Conservation (phyloP, 30 jellyfish, hydroid and myxozoan species). For the Nemopilema nomurai region DNA sequence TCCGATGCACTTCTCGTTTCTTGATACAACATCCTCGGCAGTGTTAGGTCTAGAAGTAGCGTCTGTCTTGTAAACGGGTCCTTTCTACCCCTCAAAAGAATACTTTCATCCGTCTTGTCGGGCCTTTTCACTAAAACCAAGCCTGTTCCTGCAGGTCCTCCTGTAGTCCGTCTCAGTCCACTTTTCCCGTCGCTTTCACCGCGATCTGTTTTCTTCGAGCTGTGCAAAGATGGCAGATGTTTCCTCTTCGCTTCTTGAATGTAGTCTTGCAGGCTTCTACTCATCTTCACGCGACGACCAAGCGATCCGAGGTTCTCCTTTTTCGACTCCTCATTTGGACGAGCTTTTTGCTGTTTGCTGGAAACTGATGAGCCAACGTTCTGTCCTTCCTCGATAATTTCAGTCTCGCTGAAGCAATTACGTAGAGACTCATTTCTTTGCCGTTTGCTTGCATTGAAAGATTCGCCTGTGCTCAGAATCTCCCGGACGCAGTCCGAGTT, state of each 20-base stretch:
- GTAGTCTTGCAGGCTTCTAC: slow-evolving; percentile 50
- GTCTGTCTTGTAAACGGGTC: neutral
- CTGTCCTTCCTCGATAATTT: neutral
- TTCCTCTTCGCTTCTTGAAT: slow-evolving; percentile 49
- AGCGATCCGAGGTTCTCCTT: slow-evolving; percentile 9
- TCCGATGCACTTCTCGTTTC: slow-evolving; percentile 1
- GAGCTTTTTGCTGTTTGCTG: neutral
- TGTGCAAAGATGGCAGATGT: slow-evolving; percentile 65
- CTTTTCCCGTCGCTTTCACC: slow-evolving; percentile 1
- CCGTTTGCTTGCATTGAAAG: neutral
- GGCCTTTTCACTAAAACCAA: slow-evolving; percentile 2
- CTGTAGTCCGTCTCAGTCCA: neutral
- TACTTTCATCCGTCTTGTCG: slow-evolving; percentile 1
- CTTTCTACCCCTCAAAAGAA: neutral
- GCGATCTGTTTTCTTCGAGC: slow-evolving; percentile 12
- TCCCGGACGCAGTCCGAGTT: slow-evolving; percentile 4
- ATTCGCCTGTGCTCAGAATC: neutral
- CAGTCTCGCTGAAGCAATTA: slow-evolving; percentile 6
- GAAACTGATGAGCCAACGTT: neutral
- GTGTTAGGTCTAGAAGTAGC: neutral
- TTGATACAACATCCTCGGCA: neutral
- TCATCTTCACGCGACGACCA: slow-evolving; percentile 29
- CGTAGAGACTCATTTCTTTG: neutral
- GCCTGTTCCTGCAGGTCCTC: slow-evolving; percentile 21
- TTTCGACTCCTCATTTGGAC: neutral